phyloP scores from a whole-genome alignment of 1,140 invertebrate genomes.

The Oryzaephilus surinamensis region DNA sequence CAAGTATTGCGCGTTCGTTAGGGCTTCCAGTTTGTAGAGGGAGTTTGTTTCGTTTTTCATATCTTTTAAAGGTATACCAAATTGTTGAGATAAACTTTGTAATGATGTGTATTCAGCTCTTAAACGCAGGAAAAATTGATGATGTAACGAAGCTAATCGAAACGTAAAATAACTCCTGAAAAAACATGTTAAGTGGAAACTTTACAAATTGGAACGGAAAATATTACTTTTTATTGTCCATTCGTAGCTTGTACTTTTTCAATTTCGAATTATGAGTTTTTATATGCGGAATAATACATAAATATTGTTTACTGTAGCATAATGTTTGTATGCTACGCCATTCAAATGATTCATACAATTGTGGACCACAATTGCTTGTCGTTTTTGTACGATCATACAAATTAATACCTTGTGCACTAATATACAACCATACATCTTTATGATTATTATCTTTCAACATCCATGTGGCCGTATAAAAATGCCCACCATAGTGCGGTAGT shows the following conservation, averaged over 20 bases:
- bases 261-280: slow-evolving; percentile 47
- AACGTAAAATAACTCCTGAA: slow-evolving; percentile 61
- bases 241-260: slow-evolving; percentile 61
- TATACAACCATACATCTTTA: slow-evolving; percentile 46
- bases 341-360: slow-evolving; percentile 33
- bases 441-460: slow-evolving; percentile 35
- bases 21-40: slow-evolving; percentile 29
- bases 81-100: slow-evolving; percentile 52
- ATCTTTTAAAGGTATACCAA: slow-evolving; percentile 40
- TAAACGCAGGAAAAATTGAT: slow-evolving; percentile 61
- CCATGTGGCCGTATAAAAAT: slow-evolving; percentile 61
- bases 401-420: slow-evolving; percentile 46
- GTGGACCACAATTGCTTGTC: slow-evolving; percentile 25
- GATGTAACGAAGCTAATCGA: slow-evolving; percentile 60
- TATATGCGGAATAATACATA: slow-evolving; percentile 51
- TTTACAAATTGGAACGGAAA: slow-evolving; percentile 7
- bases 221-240: slow-evolving; percentile 62
- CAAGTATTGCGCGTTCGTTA: slow-evolving; percentile 22
- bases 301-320: slow-evolving; percentile 59
- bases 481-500: slow-evolving; percentile 58
- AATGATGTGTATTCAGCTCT: slow-evolving; percentile 59
- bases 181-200: slow-evolving; percentile 14
- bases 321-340: slow-evolving; percentile 66
- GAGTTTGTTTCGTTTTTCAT: slow-evolving; percentile 36
- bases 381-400: slow-evolving; percentile 36